A percentile compares a stretch with the other conserved stretches of the same genome.
These are phyloP conservation scores for Carettochelys insculpta DNA, from an alignment of 2,113 vertebrate species.

Conservation along the genomic window DNA sequence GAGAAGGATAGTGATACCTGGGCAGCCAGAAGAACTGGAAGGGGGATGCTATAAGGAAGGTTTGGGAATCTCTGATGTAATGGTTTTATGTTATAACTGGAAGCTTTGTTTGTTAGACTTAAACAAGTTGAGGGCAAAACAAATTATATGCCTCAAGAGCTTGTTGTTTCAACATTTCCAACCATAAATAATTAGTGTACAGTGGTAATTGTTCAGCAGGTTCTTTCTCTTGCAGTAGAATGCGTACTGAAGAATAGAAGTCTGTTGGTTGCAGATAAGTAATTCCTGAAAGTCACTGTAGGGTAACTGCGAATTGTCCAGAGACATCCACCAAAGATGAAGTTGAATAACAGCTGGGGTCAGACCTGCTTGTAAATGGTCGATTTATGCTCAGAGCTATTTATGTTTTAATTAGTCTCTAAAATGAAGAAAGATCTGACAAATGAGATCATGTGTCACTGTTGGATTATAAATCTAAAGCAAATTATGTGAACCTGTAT, in stretches of 20 bases:
- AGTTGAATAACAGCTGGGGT: slow-evolving; percentile 9
- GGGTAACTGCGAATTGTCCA: slow-evolving; percentile 44
- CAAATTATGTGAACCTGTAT: background rate
- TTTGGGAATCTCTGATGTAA: background rate
- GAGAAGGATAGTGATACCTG: background rate
- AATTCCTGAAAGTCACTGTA: slow-evolving; percentile 44
- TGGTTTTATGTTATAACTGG: background rate
- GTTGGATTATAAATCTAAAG: slow-evolving; percentile 4
- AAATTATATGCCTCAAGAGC: slow-evolving; percentile 59
- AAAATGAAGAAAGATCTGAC: slow-evolving; percentile 3
- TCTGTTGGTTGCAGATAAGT: slow-evolving; percentile 66
- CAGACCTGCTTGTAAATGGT: background rate
- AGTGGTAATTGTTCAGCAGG: slow-evolving; percentile 5
- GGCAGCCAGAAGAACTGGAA: background rate
- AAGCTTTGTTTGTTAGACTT: slow-evolving; percentile 40
- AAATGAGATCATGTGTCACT: background rate
- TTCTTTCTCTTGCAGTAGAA: background rate
- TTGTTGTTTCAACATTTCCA: slow-evolving; percentile 34
- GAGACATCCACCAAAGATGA: slow-evolving; percentile 10
- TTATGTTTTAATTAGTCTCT: slow-evolving; percentile 34
- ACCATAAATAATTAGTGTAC: slow-evolving; percentile 48
- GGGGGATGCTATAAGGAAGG: background rate
- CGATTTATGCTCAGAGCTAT: slow-evolving; percentile 4
- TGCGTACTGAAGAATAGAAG: slow-evolving; percentile 27
- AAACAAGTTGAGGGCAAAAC: slow-evolving; percentile 17